phyloP scores from a whole-genome alignment of 2,797 vertebrate species.

The Rousettus madagascariensis region DNA sequence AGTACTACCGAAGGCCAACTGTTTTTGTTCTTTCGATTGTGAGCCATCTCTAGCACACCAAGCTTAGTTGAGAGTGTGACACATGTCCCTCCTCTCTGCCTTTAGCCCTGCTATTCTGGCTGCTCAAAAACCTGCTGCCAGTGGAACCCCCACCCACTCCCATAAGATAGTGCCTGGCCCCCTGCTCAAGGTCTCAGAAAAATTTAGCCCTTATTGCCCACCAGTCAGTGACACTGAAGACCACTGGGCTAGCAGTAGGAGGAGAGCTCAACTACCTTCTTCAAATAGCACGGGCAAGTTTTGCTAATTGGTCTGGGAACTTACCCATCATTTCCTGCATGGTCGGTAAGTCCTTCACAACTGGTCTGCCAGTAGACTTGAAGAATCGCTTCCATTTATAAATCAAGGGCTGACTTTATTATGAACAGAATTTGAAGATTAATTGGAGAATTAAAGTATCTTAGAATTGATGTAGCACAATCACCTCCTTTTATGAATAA shows the following conservation, averaged over 20 bases:
- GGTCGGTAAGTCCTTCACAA: background rate
- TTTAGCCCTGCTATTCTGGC: background rate
- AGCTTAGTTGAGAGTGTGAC: background rate
- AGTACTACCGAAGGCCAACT: background rate
- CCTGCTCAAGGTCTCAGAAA: background rate
- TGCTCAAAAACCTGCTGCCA: background rate
- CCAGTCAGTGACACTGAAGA: background rate
- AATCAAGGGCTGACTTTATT: background rate
- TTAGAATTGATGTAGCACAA: background rate
- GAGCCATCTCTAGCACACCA: background rate
- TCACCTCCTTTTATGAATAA: background rate
- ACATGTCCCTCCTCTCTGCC: background rate
- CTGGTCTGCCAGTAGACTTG: background rate
- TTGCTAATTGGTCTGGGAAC: background rate
- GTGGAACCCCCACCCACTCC: background rate
- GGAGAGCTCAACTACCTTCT: background rate
- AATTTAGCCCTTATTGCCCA: background rate
- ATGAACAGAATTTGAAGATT: slow-evolving; percentile 10
- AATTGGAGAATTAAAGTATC: background rate
- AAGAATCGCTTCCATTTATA: background rate
- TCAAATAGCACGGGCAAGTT: background rate
- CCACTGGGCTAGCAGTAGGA: background rate
- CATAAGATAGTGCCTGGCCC: background rate
- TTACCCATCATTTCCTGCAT: background rate
- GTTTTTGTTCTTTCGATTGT: background rate